Conservation (phyloP, 1,140 invertebrate species). For the Aleiodes sp. region DNA sequence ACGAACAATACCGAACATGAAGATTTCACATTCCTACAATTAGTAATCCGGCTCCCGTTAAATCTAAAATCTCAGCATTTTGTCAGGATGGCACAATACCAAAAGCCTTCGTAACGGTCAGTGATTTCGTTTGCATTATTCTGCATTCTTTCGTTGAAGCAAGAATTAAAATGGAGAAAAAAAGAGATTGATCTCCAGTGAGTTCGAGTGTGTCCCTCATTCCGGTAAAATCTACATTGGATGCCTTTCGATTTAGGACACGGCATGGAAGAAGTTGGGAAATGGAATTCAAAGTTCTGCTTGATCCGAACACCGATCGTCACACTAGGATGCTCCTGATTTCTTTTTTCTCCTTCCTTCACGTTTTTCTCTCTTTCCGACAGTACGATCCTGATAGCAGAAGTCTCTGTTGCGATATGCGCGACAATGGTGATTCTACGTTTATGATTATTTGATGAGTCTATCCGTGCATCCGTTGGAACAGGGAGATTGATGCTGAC, state of each 20-base stretch:
- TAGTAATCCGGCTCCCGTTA: background rate
- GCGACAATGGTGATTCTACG: background rate
- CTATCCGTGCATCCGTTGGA: too few species aligned
- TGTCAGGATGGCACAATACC: constrained; percentile 1
- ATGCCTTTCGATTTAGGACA: constrained; percentile 27
- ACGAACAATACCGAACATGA: too few species aligned
- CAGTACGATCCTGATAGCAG: too few species aligned
- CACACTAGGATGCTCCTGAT: constrained; percentile 29
- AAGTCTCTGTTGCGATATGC: too few species aligned
- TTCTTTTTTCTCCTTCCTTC: constrained; percentile 22
- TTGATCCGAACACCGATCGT: constrained; percentile 27
- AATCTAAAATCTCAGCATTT: background rate
- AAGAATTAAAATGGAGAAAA: constrained; percentile 19
- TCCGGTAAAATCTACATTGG: background rate
- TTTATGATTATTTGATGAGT: too few species aligned
- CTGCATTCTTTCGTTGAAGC: constrained; percentile 4
- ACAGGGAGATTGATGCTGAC: too few species aligned
- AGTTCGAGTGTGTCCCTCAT: background rate
- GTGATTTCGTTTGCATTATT: constrained; percentile 15
- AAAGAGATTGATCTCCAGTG: background rate
- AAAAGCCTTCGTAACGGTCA: constrained; percentile 26
- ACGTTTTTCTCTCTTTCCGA: constrained; percentile 19
- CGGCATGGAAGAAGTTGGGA: constrained; percentile 21
- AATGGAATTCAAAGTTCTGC: constrained; percentile 9
- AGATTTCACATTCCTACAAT: too few species aligned